Evolutionary conservation across 2,888 invertebrate genomes (phyloP).

Genomic region (Oegoconia quadripuncta): DNA sequence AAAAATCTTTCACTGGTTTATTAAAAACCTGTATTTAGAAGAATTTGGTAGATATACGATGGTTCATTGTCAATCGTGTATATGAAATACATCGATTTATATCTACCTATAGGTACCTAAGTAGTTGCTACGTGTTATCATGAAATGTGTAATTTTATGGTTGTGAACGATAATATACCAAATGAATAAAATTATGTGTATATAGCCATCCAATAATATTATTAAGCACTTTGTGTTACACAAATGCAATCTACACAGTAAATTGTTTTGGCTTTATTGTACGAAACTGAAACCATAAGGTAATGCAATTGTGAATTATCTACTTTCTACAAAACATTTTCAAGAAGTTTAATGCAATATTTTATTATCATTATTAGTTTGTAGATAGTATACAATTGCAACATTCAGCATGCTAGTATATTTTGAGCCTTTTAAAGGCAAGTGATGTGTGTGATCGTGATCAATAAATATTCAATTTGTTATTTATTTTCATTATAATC

Average conservation of each 20-base stretch:
- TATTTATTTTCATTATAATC: slow-evolving; percentile 29
- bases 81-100: too few relatives aligned
- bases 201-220: not conserved
- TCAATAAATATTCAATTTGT: slow-evolving; percentile 58
- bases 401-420: slow-evolving; percentile 20
- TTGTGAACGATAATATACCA: slow-evolving; percentile 53
- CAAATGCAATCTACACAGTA: not conserved
- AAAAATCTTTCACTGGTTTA: too few relatives aligned
- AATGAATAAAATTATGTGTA: slow-evolving; percentile 4
- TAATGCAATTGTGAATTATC: slow-evolving; percentile 19
- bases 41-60: not conserved
- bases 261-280: not conserved
- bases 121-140: not conserved
- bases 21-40: too few relatives aligned
- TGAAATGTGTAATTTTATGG: slow-evolving; percentile 46
- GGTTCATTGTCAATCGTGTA: not conserved
- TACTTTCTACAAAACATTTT: not conserved
- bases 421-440: slow-evolving; percentile 48
- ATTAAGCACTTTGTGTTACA: not conserved
- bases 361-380: not conserved
- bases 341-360: not conserved
- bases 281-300: too few relatives aligned
- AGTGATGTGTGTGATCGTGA: slow-evolving; percentile 62
- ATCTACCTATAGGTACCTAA: too few relatives aligned
- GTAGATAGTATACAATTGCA: slow-evolving; percentile 21